These are phyloP conservation scores for Platycercus adscitus DNA, from an alignment of 2,113 vertebrate species.

Conservation along the genomic window DNA sequence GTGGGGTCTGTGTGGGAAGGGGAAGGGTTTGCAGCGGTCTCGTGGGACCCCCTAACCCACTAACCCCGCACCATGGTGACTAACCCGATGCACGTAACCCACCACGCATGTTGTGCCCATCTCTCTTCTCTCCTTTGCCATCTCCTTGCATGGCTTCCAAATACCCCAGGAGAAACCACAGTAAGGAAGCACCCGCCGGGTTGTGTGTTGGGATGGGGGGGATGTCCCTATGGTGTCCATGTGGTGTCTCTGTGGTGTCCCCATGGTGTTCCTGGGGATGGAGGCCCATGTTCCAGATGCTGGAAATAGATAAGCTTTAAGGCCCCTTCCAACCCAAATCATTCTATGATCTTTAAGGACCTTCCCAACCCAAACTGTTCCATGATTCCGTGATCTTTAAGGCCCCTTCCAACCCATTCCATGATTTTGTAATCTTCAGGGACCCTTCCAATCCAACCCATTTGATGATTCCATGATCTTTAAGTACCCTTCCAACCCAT, in stretches of 20 bases:
- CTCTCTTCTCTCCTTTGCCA: not conserved
- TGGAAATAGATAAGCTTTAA: not conserved
- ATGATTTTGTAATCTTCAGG: not conserved
- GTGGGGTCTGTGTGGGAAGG: not conserved
- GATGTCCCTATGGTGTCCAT: not conserved
- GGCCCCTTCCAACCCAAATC: not conserved
- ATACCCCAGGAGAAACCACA: slow-evolving; percentile 40
- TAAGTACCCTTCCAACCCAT: too few relatives aligned
- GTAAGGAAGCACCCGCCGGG: not conserved
- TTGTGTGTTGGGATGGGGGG: not conserved
- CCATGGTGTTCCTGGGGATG: not conserved
- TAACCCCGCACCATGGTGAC: not conserved
- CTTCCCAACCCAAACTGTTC: not conserved
- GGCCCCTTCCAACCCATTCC: not conserved
- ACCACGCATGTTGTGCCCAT: not conserved
- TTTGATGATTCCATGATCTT: too few relatives aligned
- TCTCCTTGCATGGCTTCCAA: slow-evolving; percentile 15
- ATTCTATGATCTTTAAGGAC: not conserved
- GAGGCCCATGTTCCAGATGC: not conserved
- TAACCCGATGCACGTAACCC: not conserved
- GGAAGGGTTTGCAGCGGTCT: not conserved
- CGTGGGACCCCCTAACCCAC: not conserved
- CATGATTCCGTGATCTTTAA: not conserved
- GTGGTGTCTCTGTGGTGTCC: not conserved
- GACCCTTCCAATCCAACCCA: not conserved